phyloP scores from a whole-genome alignment of 2,888 invertebrate genomes.

The Aphodius sticticus region DNA sequence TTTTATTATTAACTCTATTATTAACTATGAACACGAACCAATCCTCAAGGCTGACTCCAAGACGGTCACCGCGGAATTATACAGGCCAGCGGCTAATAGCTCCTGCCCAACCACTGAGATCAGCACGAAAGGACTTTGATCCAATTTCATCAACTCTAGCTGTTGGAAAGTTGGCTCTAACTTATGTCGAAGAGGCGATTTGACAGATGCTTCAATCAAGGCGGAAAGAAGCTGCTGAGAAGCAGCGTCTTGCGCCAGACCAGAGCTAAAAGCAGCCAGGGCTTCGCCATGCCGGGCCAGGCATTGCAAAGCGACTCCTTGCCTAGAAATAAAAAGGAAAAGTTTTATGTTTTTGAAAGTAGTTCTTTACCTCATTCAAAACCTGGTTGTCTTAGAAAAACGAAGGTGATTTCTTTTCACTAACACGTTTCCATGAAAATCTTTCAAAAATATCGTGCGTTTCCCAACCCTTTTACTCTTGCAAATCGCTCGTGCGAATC shows the following conservation, averaged over 20 bases:
- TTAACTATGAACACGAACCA: slow-evolving; percentile 96
- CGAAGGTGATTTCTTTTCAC: too few species aligned
- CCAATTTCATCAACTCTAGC: slow-evolving; percentile 91
- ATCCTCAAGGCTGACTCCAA: slow-evolving; percentile 93
- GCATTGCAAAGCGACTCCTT: slow-evolving; percentile 93
- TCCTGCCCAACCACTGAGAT: slow-evolving; percentile 98
- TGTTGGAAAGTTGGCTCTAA: slow-evolving; percentile 93
- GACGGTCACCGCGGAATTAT: slow-evolving; percentile 90
- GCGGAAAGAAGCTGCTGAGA: slow-evolving; percentile 84
- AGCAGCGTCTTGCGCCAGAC: slow-evolving; percentile 89
- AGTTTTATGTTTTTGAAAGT: background rate
- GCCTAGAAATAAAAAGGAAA: slow-evolving; percentile 53
- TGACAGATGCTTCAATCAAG: slow-evolving; percentile 91
- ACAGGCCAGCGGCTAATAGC: slow-evolving; percentile 87
- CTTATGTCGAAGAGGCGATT: slow-evolving; percentile 86
- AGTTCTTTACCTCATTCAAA: too few species aligned
- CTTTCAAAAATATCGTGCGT: too few species aligned
- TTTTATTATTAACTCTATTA: too few species aligned
- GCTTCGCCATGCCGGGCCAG: slow-evolving; percentile 94
- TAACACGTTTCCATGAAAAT: too few species aligned
- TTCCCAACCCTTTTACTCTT: too few species aligned
- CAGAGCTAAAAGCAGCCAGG: slow-evolving; percentile 93
- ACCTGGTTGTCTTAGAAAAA: too few species aligned
- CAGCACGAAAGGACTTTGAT: slow-evolving; percentile 94
- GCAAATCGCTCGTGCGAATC: too few species aligned